Evolutionary conservation across 2,113 vertebrate genomes (phyloP), one percentile per base, ranked within the genome.

Genomic region (Psilopogon haemacephalus): DNA sequence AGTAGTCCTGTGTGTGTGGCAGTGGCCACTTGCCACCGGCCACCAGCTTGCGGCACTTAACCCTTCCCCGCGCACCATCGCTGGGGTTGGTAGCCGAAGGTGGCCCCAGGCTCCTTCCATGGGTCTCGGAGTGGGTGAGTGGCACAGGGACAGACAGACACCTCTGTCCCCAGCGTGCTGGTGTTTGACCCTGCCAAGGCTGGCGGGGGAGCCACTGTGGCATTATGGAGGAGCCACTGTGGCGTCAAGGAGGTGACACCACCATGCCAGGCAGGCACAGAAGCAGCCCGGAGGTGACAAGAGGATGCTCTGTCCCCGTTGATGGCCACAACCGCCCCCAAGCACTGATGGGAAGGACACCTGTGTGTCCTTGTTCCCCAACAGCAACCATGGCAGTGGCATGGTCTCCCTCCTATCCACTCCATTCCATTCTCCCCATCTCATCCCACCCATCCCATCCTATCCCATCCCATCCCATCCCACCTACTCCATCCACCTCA

Each of bases 321-420:
- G 6, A 46, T 0, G 15, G 15, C 6, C 28, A 2, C 55, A 1
- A 48, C 6, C 0, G 19, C 46, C 10, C 79, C 83, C 0, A 2
- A 12, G 26, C 12, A 4, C 65, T 5, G 23, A 2, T 1, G 6
- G 60, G 23, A 42, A 30, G 52, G 55, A 60, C 32, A 2, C 0
- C n/a, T n/a, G 0, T 0, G 15, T 5, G 70, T 40, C 50, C 38
- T 40, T 4, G n/a, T 12, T 40, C 28, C 60, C 24, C 4, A 5
- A 7, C 2, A 19, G n/a, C 11, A 2, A 12, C 33, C 54, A 27
- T 0, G 0, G 46, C 35, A 1, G 18, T 0, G 9, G 28, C n/a
- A n/a, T 30, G 35, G 9, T 67, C 28, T 7, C 32, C 37, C 38
- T 59, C 24, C 44, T 30, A 4, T 12, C 6, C 2, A 48, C 19